Evolutionary conservation across 2,113 vertebrate genomes (phyloP), one percentile per base, ranked within the genome.

Genomic region (Urocolius indicus): DNA sequence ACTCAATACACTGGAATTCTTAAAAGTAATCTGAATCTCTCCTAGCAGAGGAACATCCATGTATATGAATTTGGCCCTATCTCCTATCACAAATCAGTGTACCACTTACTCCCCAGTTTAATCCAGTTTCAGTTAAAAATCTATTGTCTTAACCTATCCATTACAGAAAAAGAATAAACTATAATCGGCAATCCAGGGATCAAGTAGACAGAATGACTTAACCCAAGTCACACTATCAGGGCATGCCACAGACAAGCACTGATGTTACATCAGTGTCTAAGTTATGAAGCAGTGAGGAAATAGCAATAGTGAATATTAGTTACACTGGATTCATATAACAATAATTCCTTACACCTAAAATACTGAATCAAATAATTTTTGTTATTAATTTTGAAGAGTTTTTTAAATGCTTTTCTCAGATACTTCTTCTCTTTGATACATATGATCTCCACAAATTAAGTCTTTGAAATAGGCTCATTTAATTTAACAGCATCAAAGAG

Each of bases 401-500:
- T 89, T 65, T 73, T 27, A 26, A 43, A 7, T 19, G 9, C 16
- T 62, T 75, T 77, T 51, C 54, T 62, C 36, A 93, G n/a, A 49
- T 84, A 83, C 52, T 43, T 58, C 21, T 72, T 87, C 36, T 72
- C 43, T 75, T 90, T 83, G 62, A 72, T 91, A 78, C 7, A 43
- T 65, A 54, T 13, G 74, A 73, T 85, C 16, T 41, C 32, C 55
- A 87, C 51, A 85, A 83, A 88, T 90, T 76, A 85, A 69, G 71
- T 90, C 68, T 79, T 90, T 94, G 62, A 91, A 93, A 95, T 61
- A 85, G 71, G 32, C 48, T 83, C 41, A 67, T 38, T 88, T 82
- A 65, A 87, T 82, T 90, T 90, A 90, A 93, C 68, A 84, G 62
- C 72, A 93, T 90, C 55, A 95, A 94, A 94, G 86, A 13, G 23